A percentile compares a stretch with the other conserved stretches of the same genome.
These are phyloP conservation scores for Monomorium pharaonis DNA, from an alignment of 1,140 invertebrate species.

Conservation along the genomic window DNA sequence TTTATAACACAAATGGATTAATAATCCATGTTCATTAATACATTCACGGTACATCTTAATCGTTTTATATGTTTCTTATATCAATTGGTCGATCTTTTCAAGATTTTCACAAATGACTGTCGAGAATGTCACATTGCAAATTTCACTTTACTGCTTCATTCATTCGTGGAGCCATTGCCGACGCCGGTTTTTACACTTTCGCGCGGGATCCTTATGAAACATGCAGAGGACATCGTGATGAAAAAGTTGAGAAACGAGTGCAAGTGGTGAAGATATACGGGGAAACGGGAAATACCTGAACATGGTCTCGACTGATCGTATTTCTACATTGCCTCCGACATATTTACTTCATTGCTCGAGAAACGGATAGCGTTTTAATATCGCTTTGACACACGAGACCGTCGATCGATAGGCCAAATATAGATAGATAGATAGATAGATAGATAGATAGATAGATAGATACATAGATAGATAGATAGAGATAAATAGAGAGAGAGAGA, in stretches of 20 bases:
- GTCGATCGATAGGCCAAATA: slow-evolving; percentile 19
- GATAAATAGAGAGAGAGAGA: too few relatives aligned
- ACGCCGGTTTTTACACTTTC: slow-evolving; percentile 71
- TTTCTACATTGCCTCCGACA: slow-evolving; percentile 62
- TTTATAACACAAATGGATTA: too few relatives aligned
- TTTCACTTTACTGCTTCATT: slow-evolving; percentile 67
- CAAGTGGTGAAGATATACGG: slow-evolving; percentile 73
- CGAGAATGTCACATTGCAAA: not conserved
- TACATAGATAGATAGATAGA: too few relatives aligned
- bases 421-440: too few relatives aligned
- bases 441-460: too few relatives aligned
- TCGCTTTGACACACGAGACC: slow-evolving; percentile 28
- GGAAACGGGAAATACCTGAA: slow-evolving; percentile 73
- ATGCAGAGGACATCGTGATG: slow-evolving; percentile 71
- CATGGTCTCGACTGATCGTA: slow-evolving; percentile 69
- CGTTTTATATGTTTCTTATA: not conserved
- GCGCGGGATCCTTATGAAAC: slow-evolving; percentile 71
- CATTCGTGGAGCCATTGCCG: slow-evolving; percentile 60
- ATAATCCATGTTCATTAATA: not conserved
- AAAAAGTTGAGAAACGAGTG: slow-evolving; percentile 75
- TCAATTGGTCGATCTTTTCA: not conserved
- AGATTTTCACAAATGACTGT: not conserved
- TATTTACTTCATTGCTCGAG: slow-evolving; percentile 56
- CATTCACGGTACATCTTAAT: not conserved
- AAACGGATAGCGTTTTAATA: slow-evolving; percentile 65